Percentiles rank a stretch among this genome's conserved stretches.
Evolutionary conservation across 2,113 vertebrate genomes (phyloP).

Genomic region (Chunga burmeisteri): DNA sequence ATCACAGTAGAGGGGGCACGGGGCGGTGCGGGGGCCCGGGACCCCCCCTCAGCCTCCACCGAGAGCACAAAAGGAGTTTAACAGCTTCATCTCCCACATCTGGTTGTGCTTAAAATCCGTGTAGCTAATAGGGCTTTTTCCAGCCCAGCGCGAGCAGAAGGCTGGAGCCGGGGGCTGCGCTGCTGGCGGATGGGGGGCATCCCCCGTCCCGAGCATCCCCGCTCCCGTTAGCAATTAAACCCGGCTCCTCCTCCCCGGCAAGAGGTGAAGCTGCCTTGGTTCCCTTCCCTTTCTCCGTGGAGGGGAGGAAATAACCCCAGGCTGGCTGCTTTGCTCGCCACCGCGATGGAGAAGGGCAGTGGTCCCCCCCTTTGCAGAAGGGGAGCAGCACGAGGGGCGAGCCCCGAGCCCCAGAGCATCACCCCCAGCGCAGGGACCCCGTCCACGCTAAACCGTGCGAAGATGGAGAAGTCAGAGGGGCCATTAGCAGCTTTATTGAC

Average conservation of each 20-base stretch:
- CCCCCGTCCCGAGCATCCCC: background rate
- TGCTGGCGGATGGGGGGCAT: background rate
- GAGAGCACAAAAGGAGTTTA: slow-evolving; percentile 46
- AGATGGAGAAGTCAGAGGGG: background rate
- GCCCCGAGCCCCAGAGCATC: background rate
- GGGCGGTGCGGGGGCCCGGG: background rate
- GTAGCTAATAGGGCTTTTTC: background rate
- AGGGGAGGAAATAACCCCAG: no score
- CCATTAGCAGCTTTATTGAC: background rate
- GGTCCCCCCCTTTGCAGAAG: background rate
- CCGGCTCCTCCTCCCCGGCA: background rate
- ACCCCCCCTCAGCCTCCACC: background rate
- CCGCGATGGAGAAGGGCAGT: no score
- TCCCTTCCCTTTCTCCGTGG: background rate
- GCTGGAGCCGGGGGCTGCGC: background rate
- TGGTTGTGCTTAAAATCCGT: slow-evolving; percentile 61
- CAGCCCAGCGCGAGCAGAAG: background rate
- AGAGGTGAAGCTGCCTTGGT: background rate
- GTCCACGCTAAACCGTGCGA: accelerated
- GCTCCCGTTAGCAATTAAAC: background rate
- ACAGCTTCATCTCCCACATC: slow-evolving; percentile 58
- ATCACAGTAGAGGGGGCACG: accelerated
- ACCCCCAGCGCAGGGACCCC: background rate
- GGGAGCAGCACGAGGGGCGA: accelerated
- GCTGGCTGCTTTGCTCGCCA: background rate